Conservation (phyloP, 2,888 invertebrate species). For the Heliconius hortense region DNA sequence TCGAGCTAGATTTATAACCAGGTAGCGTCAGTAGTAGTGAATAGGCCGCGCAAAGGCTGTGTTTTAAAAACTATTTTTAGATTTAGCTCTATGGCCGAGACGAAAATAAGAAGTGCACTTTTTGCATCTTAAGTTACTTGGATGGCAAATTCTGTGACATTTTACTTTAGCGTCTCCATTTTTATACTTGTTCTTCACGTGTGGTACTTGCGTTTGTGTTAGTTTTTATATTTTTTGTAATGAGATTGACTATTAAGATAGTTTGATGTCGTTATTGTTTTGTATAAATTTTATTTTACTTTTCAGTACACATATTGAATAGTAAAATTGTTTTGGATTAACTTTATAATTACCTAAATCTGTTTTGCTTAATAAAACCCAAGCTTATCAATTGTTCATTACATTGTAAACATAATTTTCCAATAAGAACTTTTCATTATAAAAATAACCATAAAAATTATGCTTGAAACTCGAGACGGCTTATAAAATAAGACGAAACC, state of each 20-base stretch:
- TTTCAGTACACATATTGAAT: not conserved
- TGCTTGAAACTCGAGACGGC: conserved; percentile 14
- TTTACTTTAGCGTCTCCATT: conserved; percentile 23
- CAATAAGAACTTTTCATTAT: conserved; percentile 2
- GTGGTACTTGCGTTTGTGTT: not conserved
- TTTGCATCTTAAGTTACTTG: conserved; percentile 33
- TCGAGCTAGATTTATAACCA: conserved; percentile 29
- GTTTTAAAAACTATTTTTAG: conserved; percentile 41
- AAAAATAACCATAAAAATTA: conserved; percentile 13
- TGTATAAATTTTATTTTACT: not conserved
- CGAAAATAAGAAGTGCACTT: conserved; percentile 38
- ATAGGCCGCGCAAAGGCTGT: conserved; percentile 39
- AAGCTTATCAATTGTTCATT: not conserved
- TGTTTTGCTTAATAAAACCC: not conserved
- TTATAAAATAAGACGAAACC: conserved; percentile 24
- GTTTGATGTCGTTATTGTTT: not conserved
- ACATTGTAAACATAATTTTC: conserved; percentile 4
- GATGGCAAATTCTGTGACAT: conserved; percentile 28
- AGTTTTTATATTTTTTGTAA: not conserved
- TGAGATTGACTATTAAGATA: not conserved
- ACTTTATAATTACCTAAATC: not conserved
- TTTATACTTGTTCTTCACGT: conserved; percentile 9
- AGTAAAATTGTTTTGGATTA: not conserved
- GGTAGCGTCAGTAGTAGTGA: conserved; percentile 37
- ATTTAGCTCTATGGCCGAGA: conserved; percentile 35